Base-by-base conservation (phyloP, 1,140 invertebrate species). In the Atta cephalotes region DNA sequence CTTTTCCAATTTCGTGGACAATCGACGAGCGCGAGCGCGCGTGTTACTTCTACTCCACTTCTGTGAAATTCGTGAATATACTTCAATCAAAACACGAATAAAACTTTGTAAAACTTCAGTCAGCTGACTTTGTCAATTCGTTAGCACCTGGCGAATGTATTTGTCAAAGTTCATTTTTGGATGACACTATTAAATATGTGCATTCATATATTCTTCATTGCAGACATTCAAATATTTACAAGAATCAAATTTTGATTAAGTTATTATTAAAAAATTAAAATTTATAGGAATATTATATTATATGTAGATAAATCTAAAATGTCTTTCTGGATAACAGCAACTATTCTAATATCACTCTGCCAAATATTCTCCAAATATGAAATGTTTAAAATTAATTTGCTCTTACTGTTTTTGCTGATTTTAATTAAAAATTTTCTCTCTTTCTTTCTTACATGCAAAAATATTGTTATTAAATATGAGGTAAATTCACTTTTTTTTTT, bases 1-100 rank as follows among this genome's bases (percentile, higher is more conserved):
- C 58, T 76, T 74, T 84, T 76, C 71, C 80, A 84, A 76, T 84
- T 76, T 84, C n/a, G 70, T 45, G 56, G 9, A 76, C 70, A 84
- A 63, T 84, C 80, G 80, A 76, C 80, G 56, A 62, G 70, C 70
- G 28, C 28, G 28, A 2, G 35, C 35, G 35, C 35, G 35, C 35
- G 56, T 35, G 80, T 84, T 51, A 76, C 70, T 76, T 84, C 28
- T 39, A 21, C 16, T 21, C 21, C n/a, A 53, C 62, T 56, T 71
- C 60, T 5, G 49, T 6, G 49, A 81, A 58, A 71, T 58, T 81
- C 35, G 78, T 25, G 35, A 71, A 60, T 56, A 71, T 60, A 60
- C 35, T 82, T 82, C 35, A 31, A 65, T 51, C 31, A 56, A 51
- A 74, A 21, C 14, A 31, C 31, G 65, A 25, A 70, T 21, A 21